These are phyloP conservation scores for Eupleurogrammus muticus DNA, from an alignment of 2,797 vertebrate genomes.

Conservation along the genomic window DNA sequence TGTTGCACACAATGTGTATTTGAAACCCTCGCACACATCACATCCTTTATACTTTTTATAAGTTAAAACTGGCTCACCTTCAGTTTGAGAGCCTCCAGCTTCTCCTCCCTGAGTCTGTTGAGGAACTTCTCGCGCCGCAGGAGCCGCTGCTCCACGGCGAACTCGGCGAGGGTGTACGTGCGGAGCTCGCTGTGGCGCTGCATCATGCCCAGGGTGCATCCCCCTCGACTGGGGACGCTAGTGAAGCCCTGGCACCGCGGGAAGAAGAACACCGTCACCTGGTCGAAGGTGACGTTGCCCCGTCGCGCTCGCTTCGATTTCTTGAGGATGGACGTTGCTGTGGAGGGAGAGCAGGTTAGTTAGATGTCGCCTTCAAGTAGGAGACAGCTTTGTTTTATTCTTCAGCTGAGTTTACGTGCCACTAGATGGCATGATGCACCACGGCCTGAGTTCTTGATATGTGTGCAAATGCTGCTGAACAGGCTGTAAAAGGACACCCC, in stretches of 20 bases:
- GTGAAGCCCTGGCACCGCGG: constrained; percentile 98
- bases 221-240: constrained; percentile 95
- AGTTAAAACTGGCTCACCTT: constrained; percentile 86
- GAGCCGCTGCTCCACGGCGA: constrained; percentile 88
- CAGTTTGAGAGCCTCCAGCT: constrained; percentile 88
- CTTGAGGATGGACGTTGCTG: constrained; percentile 94
- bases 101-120: constrained; percentile 92
- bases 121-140: constrained; percentile 88
- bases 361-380: too few relatives aligned
- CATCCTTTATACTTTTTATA: too few relatives aligned
- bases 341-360: too few relatives aligned
- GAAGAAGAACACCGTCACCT: constrained; percentile 97
- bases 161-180: constrained; percentile 92
- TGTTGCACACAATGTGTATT: neutral
- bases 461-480: constrained; percentile 35
- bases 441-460: constrained; percentile 1
- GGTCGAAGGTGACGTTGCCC: constrained; percentile 92
- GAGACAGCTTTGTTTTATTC: constrained; percentile 9
- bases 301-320: constrained; percentile 87
- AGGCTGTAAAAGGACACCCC: constrained; percentile 68
- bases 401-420: constrained; percentile 32
- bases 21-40: neutral
- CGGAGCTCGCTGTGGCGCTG: constrained; percentile 87
- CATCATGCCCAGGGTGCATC: constrained; percentile 96
- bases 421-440: constrained; percentile 66